Conservation (phyloP, 2,797 vertebrate species). For the Brachyrhaphis roseni region DNA sequence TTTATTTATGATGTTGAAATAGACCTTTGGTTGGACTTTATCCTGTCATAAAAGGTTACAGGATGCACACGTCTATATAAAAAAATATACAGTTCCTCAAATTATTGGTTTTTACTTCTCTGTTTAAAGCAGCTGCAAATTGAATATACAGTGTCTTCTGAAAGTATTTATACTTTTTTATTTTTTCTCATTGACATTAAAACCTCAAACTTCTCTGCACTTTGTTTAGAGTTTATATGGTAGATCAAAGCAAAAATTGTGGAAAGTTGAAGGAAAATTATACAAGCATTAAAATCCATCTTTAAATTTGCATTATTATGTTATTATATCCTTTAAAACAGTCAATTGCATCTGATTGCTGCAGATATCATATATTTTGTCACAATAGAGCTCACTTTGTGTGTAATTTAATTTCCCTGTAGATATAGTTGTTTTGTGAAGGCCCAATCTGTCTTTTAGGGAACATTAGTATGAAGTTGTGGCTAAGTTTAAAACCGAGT, state of each 20-base stretch:
- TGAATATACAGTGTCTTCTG: background rate
- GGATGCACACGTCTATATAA: background rate
- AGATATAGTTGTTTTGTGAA: background rate
- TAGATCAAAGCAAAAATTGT: background rate
- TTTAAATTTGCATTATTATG: too few relatives aligned
- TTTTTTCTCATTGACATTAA: background rate
- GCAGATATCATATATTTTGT: background rate
- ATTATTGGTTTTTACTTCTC: background rate
- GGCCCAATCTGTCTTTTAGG: background rate
- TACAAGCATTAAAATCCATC: background rate
- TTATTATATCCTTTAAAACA: background rate
- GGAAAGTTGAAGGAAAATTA: background rate
- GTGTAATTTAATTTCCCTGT: background rate
- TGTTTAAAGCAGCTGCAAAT: background rate
- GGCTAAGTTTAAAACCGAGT: background rate
- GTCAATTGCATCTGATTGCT: background rate
- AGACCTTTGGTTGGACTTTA: background rate
- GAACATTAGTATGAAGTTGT: background rate
- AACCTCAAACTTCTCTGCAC: background rate
- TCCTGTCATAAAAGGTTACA: background rate
- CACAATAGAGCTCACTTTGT: background rate
- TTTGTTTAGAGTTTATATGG: background rate
- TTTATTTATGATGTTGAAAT: conserved; percentile 1
- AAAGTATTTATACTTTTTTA: background rate
- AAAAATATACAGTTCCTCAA: background rate